Conservation (phyloP, 2,888 invertebrate species). For the Drosophila koepferae region DNA sequence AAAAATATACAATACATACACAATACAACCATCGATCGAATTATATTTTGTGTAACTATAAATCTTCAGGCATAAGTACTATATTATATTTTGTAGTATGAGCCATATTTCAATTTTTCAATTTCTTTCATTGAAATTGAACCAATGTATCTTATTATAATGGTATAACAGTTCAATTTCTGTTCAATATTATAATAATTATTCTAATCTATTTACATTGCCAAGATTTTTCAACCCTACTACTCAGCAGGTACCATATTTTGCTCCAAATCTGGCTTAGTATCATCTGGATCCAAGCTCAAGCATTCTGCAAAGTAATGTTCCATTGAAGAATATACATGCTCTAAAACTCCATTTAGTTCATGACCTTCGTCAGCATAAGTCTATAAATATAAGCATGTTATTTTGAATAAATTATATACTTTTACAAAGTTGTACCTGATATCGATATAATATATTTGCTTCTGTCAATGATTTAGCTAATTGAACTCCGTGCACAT, state of each 20-base stretch:
- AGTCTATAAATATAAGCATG: slow-evolving; percentile 87
- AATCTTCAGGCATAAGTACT: slow-evolving; percentile 27
- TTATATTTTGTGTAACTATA: slow-evolving; percentile 18
- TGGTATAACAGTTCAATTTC: slow-evolving; percentile 48
- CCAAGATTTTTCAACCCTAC: slow-evolving; percentile 33
- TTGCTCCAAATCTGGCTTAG: slow-evolving; percentile 87
- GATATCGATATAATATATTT: slow-evolving; percentile 95
- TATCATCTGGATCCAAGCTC: slow-evolving; percentile 92
- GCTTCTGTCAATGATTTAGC: slow-evolving; percentile 94
- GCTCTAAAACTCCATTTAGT: slow-evolving; percentile 93
- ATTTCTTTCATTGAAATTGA: slow-evolving; percentile 34
- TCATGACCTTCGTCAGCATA: slow-evolving; percentile 97
- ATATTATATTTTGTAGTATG: slow-evolving; percentile 27
- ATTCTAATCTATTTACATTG: slow-evolving; percentile 59
- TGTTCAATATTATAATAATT: slow-evolving; percentile 46
- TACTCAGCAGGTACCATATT: slow-evolving; percentile 83
- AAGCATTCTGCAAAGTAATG: slow-evolving; percentile 96
- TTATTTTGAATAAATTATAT: background rate
- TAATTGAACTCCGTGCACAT: slow-evolving; percentile 95
- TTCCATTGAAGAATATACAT: slow-evolving; percentile 97
- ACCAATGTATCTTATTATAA: slow-evolving; percentile 31
- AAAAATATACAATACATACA: slow-evolving; percentile 16
- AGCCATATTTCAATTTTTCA: slow-evolving; percentile 27
- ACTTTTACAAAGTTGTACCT: slow-evolving; percentile 87
- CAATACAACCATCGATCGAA: slow-evolving; percentile 24